Evolutionary conservation across 2,888 invertebrate genomes (phyloP).

Genomic region (Drosophila affinis): DNA sequence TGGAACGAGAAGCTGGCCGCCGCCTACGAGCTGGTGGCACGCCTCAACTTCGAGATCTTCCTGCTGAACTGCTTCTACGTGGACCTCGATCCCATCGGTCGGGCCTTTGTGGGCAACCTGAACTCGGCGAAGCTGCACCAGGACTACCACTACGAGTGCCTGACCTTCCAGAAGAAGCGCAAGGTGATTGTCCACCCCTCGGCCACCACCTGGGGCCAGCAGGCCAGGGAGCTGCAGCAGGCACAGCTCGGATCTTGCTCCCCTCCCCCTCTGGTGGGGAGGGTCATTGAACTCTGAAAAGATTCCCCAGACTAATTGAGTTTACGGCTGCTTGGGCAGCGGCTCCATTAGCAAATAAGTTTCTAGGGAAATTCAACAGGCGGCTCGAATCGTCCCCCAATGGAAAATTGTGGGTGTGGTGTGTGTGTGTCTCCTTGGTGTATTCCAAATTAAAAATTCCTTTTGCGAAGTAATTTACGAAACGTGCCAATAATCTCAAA

Average conservation of each 20-base stretch:
- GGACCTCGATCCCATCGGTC: constrained; percentile 35
- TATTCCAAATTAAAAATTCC: constrained; percentile 70
- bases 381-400: constrained; percentile 6
- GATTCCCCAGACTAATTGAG: constrained; percentile 36
- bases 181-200: constrained; percentile 74
- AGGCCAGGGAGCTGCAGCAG: constrained; percentile 5
- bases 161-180: constrained; percentile 44
- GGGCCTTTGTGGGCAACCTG: constrained; percentile 9
- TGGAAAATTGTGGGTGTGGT: constrained; percentile 16
- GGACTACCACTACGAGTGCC: constrained; percentile 75
- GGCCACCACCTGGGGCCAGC: constrained; percentile 24
- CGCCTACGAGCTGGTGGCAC: constrained; percentile 74
- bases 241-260: neutral
- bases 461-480: constrained; percentile 65
- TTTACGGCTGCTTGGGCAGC: constrained; percentile 25
- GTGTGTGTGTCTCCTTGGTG: constrained; percentile 17
- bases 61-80: constrained; percentile 71
- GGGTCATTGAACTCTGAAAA: neutral
- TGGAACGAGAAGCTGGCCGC: constrained; percentile 76
- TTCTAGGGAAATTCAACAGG: constrained; percentile 10
- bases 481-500: constrained; percentile 74
- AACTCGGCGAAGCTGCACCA: constrained; percentile 51
- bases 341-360: constrained; percentile 39
- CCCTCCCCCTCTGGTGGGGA: neutral
- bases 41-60: constrained; percentile 48